Conservation (phyloP, 2,113 vertebrate genomes). For the Etia nguti region DNA sequence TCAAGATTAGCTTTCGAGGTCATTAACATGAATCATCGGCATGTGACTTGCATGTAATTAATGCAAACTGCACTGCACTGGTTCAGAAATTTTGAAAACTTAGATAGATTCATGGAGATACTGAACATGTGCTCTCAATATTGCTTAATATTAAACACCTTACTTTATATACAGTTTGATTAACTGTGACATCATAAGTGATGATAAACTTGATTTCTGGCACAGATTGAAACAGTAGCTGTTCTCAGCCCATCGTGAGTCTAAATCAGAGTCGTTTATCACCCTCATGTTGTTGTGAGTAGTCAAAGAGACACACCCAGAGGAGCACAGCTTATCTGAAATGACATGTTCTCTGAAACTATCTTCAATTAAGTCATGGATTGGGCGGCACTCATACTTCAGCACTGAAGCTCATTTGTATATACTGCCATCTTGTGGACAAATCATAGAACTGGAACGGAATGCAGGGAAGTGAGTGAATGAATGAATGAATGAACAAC, state of each 20-base stretch:
- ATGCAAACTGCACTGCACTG: neutral
- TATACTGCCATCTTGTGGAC: conserved; percentile 50
- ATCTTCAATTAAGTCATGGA: neutral
- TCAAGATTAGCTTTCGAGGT: conserved; percentile 6
- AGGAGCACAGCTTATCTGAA: neutral
- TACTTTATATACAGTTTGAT: neutral
- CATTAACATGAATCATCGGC: neutral
- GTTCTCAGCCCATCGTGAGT: neutral
- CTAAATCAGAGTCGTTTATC: neutral
- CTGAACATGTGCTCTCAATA: neutral
- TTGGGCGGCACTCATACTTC: neutral
- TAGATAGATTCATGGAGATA: neutral
- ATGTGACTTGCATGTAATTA: neutral
- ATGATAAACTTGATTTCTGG: neutral
- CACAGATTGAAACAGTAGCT: neutral
- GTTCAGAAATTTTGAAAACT: neutral
- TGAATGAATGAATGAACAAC: neutral
- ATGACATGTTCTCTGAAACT: neutral
- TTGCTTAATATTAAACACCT: neutral
- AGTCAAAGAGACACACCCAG: neutral
- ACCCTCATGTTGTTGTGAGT: neutral
- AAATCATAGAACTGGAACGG: neutral
- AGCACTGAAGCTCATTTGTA: conserved; percentile 2
- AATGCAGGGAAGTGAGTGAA: neutral
- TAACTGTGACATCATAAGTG: neutral